phyloP scores from a whole-genome alignment of 2,113 vertebrate genomes.

The Archilochus colubris region DNA sequence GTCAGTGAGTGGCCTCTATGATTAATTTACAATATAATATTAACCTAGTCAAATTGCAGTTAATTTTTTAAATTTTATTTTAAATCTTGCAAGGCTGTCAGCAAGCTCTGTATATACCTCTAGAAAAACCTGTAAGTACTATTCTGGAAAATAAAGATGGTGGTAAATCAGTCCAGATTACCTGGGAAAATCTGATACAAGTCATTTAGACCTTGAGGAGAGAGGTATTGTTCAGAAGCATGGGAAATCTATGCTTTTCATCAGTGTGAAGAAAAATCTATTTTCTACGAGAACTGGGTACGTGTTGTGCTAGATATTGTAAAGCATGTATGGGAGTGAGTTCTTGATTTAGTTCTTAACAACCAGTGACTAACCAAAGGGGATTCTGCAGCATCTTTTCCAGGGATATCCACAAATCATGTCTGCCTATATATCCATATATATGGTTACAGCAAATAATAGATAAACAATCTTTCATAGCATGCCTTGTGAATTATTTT shows the following conservation, averaged over 20 bases:
- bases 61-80: background rate
- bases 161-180: background rate
- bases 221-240: background rate
- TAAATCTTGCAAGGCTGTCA: background rate
- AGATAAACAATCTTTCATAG: background rate
- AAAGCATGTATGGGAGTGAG: background rate
- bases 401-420: background rate
- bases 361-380: background rate
- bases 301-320: background rate
- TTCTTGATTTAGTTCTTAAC: background rate
- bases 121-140: accelerated
- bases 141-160: background rate
- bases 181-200: background rate
- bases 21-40: background rate
- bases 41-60: background rate
- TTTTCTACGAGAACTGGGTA: background rate
- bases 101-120: background rate
- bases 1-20: background rate
- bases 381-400: background rate
- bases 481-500: background rate
- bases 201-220: background rate
- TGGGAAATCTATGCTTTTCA: background rate
- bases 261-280: background rate
- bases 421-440: background rate
- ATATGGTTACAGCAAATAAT: background rate